phyloP scores from a whole-genome alignment of 2,888 invertebrate species.

The Harpagoxenus sublaevis region DNA sequence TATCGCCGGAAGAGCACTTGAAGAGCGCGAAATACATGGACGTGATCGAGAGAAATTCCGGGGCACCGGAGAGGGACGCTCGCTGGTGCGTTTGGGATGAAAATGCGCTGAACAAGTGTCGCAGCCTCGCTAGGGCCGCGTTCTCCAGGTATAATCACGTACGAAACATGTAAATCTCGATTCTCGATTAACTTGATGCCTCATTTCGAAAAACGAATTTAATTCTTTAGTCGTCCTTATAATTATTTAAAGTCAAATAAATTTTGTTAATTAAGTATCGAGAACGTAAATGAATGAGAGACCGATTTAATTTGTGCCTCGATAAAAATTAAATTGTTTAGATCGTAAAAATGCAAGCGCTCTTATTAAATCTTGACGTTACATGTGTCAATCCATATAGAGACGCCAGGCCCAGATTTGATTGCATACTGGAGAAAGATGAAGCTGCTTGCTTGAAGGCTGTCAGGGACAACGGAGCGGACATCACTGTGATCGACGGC shows the following conservation, averaged over 20 bases:
- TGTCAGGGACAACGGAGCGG: slow-evolving; percentile 90
- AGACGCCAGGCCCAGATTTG: slow-evolving; percentile 93
- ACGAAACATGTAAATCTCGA: background rate
- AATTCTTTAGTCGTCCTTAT: background rate
- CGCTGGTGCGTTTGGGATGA: slow-evolving; percentile 89
- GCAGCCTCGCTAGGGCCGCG: slow-evolving; percentile 90
- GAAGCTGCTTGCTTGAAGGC: slow-evolving; percentile 90
- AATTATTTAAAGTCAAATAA: background rate
- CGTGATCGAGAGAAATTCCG: slow-evolving; percentile 91
- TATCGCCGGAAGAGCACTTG: slow-evolving; percentile 88
- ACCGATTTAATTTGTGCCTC: background rate
- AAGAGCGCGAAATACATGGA: slow-evolving; percentile 90
- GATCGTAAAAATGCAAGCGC: background rate
- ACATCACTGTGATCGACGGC: slow-evolving; percentile 91
- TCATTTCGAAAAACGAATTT: background rate
- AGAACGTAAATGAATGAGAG: background rate
- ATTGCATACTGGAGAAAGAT: slow-evolving; percentile 90
- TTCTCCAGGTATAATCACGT: slow-evolving; percentile 87
- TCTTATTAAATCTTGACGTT: background rate
- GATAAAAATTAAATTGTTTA: background rate
- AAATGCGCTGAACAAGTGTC: slow-evolving; percentile 92
- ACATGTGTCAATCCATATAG: slow-evolving; percentile 79
- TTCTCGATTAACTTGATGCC: background rate
- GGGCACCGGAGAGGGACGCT: slow-evolving; percentile 90
- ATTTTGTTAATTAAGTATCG: background rate